Evolutionary conservation across 2,888 invertebrate species (phyloP).

Genomic region (Perithous albicinctus): DNA sequence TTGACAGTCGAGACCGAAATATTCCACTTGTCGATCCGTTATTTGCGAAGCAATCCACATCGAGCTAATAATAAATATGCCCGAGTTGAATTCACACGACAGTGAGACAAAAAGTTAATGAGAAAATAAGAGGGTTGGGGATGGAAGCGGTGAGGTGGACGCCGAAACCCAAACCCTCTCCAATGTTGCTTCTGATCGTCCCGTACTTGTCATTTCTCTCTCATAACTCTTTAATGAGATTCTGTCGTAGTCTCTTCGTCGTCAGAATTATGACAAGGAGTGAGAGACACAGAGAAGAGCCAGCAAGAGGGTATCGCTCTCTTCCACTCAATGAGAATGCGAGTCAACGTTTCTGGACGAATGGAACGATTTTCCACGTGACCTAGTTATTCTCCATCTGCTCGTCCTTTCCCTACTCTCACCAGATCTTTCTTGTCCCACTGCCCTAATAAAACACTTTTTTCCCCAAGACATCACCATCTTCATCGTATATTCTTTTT

Average conservation of each 20-base stretch:
- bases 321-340: conserved; percentile 31
- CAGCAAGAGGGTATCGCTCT: conserved; percentile 28
- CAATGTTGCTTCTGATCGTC: neutral
- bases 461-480: conserved; percentile 4
- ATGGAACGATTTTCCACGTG: conserved; percentile 61
- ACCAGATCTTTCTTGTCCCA: conserved; percentile 40
- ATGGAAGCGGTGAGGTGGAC: too few species aligned
- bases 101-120: neutral
- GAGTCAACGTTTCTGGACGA: conserved; percentile 49
- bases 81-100: neutral
- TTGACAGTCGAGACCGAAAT: neutral
- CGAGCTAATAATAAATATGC: neutral
- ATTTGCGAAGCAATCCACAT: neutral
- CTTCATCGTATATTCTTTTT: conserved; percentile 14
- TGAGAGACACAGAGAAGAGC: conserved; percentile 6
- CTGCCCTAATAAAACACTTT: conserved; percentile 60
- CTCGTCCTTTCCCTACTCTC: conserved; percentile 24
- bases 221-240: conserved; percentile 39
- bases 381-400: conserved; percentile 48
- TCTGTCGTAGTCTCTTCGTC: conserved; percentile 30
- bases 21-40: neutral
- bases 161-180: neutral
- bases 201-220: neutral
- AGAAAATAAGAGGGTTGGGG: conserved; percentile 3
- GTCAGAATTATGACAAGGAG: conserved; percentile 29